Percentiles rank a stretch among this genome's conserved stretches.
These are phyloP conservation scores for Drosophila pseudotakahashii DNA, from an alignment of 2,888 invertebrate species.

Conservation along the genomic window DNA sequence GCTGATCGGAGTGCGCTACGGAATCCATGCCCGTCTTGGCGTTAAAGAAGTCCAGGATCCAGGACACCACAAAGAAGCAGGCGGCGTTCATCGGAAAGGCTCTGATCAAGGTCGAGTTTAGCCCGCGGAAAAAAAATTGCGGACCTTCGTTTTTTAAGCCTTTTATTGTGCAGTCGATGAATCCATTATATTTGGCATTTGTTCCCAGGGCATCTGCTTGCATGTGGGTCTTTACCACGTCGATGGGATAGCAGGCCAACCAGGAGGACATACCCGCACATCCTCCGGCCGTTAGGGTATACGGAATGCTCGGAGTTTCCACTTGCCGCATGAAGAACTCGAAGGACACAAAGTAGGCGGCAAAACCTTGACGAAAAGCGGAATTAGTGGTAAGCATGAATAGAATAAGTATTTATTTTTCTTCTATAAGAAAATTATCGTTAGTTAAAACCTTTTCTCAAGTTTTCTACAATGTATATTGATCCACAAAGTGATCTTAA, in stretches of 20 bases:
- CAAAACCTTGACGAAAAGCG: slow-evolving; percentile 85
- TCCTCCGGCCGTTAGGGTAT: slow-evolving; percentile 93
- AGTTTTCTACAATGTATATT: no score
- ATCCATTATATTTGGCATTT: slow-evolving; percentile 87
- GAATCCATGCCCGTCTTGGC: slow-evolving; percentile 49
- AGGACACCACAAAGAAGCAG: slow-evolving; percentile 94
- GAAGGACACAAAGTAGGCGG: slow-evolving; percentile 93
- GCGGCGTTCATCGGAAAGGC: slow-evolving; percentile 97
- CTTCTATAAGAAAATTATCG: no score
- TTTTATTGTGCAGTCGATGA: slow-evolving; percentile 90
- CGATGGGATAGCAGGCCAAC: slow-evolving; percentile 93
- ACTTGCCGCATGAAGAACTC: slow-evolving; percentile 88
- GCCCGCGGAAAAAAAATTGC: slow-evolving; percentile 89
- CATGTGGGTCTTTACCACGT: slow-evolving; percentile 94
- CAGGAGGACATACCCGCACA: slow-evolving; percentile 94
- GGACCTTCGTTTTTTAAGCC: slow-evolving; percentile 90
- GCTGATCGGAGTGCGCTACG: slow-evolving; percentile 37
- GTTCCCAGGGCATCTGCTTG: slow-evolving; percentile 89
- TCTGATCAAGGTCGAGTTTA: slow-evolving; percentile 91
- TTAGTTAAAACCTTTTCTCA: no score
- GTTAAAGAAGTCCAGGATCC: slow-evolving; percentile 86
- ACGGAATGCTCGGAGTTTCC: slow-evolving; percentile 86
- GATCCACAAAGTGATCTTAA: no score
- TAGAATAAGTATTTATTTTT: no score
- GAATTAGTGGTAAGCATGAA: neutral